Base-by-base conservation (phyloP, 2,113 vertebrate genomes). In the Platichthys stellatus region DNA sequence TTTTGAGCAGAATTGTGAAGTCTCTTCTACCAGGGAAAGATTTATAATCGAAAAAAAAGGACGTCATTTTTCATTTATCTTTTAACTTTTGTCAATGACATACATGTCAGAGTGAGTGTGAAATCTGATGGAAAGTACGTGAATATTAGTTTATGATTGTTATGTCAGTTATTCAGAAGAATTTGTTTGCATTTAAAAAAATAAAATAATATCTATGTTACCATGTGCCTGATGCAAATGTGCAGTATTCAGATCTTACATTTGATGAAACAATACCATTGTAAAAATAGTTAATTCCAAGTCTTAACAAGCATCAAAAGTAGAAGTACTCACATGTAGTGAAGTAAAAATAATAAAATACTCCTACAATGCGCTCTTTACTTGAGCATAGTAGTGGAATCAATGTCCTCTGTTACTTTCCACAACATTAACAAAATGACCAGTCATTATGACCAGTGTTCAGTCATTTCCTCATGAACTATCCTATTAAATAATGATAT, bases 401-500 rank as follows among this genome's bases (percentile, higher is more conserved):
- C 21, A 0, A 26, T 64, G 38, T 49, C 35, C 15, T 47, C 21
- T 23, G 31, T 35, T 45, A 31, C 38, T 35, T 56, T 14, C 1
- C 26, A 47, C 4, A 53, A 45, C 54, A 68, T 59, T 23, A 70
- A 31, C 40, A 58, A 49, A 64, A 61, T 49, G 15, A 70, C 45
- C 28, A 24, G 18, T 24, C 18, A 64, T 60, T 15, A 51, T 71
- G 12, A 10, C 18, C 66, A 57, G 56, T 38, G 69, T 66, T 31
- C 11, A 65, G 24, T 76, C 61, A 61, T 61, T 75, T 4, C 45
- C 14, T 69, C 28, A 66, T 53, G 53, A 65, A 24, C 5, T 31
- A 5, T 31, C 28, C 28, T 31, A 31, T 69, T 66, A 81, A 70
- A 70, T 70, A 70, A 75, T 74, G 10, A 60, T 60, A n/a, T 38